These are phyloP conservation scores for Seira sanloemensis DNA, from an alignment of 2,888 invertebrate species.

Conservation along the genomic window DNA sequence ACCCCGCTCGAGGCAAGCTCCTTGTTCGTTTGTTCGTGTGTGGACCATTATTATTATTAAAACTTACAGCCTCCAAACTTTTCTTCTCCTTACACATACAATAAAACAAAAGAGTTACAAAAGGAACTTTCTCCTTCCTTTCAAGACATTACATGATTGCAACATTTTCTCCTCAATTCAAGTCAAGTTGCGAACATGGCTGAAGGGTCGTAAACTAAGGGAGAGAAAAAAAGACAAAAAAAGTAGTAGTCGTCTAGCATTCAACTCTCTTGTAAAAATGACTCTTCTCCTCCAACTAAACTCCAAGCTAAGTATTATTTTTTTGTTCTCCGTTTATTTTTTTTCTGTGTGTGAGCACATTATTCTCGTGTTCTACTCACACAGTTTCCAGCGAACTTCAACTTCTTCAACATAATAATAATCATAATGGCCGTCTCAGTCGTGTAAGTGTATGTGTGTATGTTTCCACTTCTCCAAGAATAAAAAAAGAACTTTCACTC, in stretches of 20 bases:
- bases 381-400: neutral
- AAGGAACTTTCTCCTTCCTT: neutral
- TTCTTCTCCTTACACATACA: no score
- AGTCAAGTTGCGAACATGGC: neutral
- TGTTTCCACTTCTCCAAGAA: neutral
- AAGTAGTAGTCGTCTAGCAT: no score
- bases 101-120: neutral
- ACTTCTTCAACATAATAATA: constrained; percentile 54
- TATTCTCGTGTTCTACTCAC: neutral
- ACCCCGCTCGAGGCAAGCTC: neutral
- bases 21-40: no score
- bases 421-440: constrained; percentile 38
- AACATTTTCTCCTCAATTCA: neutral
- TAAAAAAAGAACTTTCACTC: neutral
- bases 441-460: neutral
- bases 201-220: constrained; percentile 8
- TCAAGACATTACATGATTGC: neutral
- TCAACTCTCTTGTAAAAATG: neutral
- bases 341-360: neutral
- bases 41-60: neutral
- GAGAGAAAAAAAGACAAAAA: neutral
- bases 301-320: no score
- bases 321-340: neutral
- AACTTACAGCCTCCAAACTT: neutral
- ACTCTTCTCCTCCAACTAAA: neutral